phyloP scores from a whole-genome alignment of 2,113 vertebrate genomes.

The Formicarius rufipectus region DNA sequence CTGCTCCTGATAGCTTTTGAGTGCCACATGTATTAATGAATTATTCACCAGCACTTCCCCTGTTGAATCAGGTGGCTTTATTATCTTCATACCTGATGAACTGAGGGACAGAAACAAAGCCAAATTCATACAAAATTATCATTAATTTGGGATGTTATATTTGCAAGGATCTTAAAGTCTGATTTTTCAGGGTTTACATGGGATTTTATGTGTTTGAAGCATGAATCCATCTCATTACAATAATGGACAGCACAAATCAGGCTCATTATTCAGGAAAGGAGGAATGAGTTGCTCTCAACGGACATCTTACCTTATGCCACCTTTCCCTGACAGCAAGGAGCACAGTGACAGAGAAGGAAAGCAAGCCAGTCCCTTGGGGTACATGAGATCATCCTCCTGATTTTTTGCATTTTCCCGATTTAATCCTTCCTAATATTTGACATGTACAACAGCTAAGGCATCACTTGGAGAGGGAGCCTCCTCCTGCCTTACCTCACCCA shows the following conservation, averaged over 20 bases:
- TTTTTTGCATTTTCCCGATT: background rate
- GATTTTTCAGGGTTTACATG: constrained; percentile 17
- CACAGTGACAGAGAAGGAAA: background rate
- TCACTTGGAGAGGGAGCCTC: background rate
- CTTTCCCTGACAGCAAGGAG: background rate
- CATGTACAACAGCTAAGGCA: background rate
- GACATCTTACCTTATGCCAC: background rate
- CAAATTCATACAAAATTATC: constrained; percentile 1
- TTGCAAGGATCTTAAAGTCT: background rate
- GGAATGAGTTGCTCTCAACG: background rate
- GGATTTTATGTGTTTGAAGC: constrained; percentile 1
- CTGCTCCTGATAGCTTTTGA: background rate
- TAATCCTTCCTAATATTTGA: background rate
- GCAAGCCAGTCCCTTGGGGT: background rate
- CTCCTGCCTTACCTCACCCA: background rate
- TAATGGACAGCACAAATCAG: background rate
- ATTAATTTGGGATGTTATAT: constrained; percentile 8
- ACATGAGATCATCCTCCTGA: background rate
- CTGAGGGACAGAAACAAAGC: background rate
- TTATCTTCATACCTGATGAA: background rate
- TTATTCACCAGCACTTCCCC: background rate
- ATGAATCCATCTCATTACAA: background rate
- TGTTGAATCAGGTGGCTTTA: background rate
- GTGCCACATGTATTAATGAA: background rate
- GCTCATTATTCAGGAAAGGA: background rate